Conservation (phyloP, 2,113 vertebrate species). For the Hippocampus comes region DNA sequence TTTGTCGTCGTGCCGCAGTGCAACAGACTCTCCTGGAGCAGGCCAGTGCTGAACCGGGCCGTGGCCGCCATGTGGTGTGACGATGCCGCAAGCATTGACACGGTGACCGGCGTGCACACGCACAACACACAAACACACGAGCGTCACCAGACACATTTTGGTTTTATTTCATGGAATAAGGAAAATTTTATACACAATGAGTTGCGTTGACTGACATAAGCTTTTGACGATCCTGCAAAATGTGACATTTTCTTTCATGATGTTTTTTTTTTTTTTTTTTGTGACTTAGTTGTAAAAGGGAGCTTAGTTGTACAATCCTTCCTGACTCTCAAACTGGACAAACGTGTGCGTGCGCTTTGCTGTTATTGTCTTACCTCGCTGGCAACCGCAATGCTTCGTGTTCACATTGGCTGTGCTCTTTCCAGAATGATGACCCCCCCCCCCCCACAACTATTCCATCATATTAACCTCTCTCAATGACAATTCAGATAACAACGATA, state of each 20-base stretch:
- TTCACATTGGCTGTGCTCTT: background rate
- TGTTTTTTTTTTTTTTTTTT: conserved; percentile 28
- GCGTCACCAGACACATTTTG: background rate
- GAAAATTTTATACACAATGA: background rate
- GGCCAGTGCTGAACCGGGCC: conserved; percentile 72
- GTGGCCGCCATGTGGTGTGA: conserved; percentile 67
- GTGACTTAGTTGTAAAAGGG: background rate
- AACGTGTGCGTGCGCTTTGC: conserved; percentile 23
- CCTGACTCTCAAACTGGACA: conserved; percentile 18
- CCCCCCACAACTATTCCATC: background rate
- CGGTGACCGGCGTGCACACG: background rate
- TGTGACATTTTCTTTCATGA: conserved; percentile 15
- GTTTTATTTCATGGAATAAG: background rate
- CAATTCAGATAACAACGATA: background rate
- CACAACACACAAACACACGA: background rate
- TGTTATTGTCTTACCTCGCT: conserved; percentile 13
- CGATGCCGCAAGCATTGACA: background rate
- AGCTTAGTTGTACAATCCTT: background rate
- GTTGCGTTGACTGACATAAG: background rate
- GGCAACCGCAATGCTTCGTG: conserved; percentile 19
- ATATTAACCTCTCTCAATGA: background rate
- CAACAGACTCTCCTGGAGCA: conserved; percentile 80
- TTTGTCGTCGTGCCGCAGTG: conserved; percentile 53
- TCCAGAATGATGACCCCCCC: background rate
- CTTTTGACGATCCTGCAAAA: conserved; percentile 1